phyloP scores from a whole-genome alignment of 2,888 invertebrate genomes.

The Cheilosia urbana region DNA sequence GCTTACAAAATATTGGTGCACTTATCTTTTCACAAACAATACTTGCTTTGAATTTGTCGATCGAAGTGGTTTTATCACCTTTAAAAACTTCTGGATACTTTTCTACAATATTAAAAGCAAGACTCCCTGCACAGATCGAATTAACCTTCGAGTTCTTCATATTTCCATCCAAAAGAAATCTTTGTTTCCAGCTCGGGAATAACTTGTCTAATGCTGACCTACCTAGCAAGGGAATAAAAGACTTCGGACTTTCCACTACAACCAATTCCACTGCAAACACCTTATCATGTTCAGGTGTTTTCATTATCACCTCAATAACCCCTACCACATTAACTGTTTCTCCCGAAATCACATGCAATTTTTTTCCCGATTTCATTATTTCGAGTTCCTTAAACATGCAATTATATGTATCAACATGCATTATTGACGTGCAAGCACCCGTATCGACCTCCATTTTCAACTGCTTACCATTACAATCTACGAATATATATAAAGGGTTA shows the following conservation, averaged over 20 bases:
- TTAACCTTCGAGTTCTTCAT: background rate
- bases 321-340: constrained; percentile 33
- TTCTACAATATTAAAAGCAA: background rate
- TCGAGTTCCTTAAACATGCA: constrained; percentile 1
- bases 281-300: background rate
- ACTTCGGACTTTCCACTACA: background rate
- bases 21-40: background rate
- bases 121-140: background rate
- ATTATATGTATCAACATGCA: constrained; percentile 23
- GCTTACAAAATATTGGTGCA: constrained; percentile 10
- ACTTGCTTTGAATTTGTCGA: background rate
- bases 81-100: background rate
- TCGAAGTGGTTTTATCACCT: background rate
- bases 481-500: constrained; percentile 4
- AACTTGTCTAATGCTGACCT: background rate
- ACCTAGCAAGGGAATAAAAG: background rate
- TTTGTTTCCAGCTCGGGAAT: constrained; percentile 1
- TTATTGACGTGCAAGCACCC: constrained; percentile 33
- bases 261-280: constrained; percentile 5
- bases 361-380: background rate
- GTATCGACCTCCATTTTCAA: constrained; percentile 31
- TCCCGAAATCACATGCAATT: no score
- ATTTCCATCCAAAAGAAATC: background rate
- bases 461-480: constrained; percentile 11
- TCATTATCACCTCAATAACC: constrained; percentile 8